Evolutionary conservation across 2,113 vertebrate genomes (phyloP).

Genomic region (Microtus richardsoni): DNA sequence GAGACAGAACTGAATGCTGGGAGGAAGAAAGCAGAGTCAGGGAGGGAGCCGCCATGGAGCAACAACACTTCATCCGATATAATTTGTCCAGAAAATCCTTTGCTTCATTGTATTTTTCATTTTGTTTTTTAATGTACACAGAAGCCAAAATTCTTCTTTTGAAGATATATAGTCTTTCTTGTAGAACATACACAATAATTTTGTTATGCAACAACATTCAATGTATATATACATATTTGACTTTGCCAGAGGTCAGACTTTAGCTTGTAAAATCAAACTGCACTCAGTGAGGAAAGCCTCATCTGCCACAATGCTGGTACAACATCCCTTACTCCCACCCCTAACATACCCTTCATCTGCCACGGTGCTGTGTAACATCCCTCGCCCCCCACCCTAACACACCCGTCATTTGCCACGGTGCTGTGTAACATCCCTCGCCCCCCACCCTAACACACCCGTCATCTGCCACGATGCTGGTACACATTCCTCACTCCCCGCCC

Average conservation of each 20-base stretch:
- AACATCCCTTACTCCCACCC: not conserved
- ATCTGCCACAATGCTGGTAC: not conserved
- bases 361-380: no score
- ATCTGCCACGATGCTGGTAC: not conserved
- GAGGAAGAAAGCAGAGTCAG: no score
- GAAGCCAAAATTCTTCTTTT: not conserved
- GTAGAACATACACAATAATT: not conserved
- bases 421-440: no score
- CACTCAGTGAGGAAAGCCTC: not conserved
- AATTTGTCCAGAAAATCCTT: not conserved
- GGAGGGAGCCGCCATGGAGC: no score
- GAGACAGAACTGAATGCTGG: no score
- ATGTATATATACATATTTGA: not conserved
- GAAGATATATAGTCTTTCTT: not conserved
- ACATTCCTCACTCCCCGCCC: not conserved
- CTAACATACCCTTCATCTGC: not conserved
- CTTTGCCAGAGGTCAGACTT: not conserved
- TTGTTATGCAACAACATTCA: not conserved
- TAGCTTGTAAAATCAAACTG: conserved; percentile 17
- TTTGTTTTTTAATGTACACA: not conserved
- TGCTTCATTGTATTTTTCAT: not conserved
- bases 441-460: not conserved
- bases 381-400: no score
- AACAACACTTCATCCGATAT: conserved; percentile 25
- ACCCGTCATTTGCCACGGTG: not conserved